Base-by-base conservation (phyloP, 92 coral and sea anemone species). In the Isaurus tuberculatus region DNA sequence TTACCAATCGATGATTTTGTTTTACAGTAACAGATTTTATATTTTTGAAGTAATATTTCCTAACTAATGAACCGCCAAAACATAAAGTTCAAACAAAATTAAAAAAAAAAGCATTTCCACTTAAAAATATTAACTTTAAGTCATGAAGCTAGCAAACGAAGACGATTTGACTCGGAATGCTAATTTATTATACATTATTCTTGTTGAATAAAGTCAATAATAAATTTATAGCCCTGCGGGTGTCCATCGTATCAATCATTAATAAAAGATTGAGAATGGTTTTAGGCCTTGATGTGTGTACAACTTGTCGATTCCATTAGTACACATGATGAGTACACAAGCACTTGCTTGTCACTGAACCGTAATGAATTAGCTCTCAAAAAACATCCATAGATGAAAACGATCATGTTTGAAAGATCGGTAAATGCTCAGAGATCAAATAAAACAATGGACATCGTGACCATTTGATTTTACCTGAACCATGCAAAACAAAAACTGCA, bases 231-330 rank as follows among this genome's bases (percentile, higher is more conserved):
- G 43, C 42, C 51, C 70, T 8, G 66, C 69, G 69, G 69, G 82
- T 57, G 68, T 15, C 15, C 37, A n/a, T 3, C 29, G n/a, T 44
- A 57, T 57, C 64, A 57, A 77, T 77, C 26, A 77, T 74, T 74
- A 53, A 73, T 40, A 53, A 15, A 8, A 34, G 4, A 15, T 77
- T 65, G 33, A 25, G 82, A 36, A 25, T 69, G 23, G 53, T 22
- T 16, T 7, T 0, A 2, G 4, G 22, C 13, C 16, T 7, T 9
- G 68, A 19, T 13, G 43, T n/a, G 4, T 30, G n/a, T 25, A 13
- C 58, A 77, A 33, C 33, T 44, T 36, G 33, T 67, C 32, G 82
- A 20, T 22, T 34, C 34, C 15, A 8, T 8, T 15, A 15, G 34
- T 13, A 63, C 1, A n/a, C n/a, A n/a, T 1, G 2, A 25, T 37